Conservation (phyloP, 2,797 vertebrate species). For the Prionace glauca region DNA sequence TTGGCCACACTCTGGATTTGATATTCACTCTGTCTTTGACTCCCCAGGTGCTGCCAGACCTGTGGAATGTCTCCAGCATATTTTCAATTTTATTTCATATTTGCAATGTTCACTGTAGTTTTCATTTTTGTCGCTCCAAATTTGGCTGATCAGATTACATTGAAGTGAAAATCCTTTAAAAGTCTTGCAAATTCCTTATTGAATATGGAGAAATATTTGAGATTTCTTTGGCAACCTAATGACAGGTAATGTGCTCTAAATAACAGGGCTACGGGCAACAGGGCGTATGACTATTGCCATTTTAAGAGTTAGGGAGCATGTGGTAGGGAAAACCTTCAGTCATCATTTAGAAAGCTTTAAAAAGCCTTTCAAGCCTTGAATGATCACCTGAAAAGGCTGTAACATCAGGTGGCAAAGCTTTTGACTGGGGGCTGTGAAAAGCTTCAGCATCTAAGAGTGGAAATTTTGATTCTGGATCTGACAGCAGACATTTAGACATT, state of each 20-base stretch:
- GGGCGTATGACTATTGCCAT: not conserved
- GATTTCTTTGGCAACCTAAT: not conserved
- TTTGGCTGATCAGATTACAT: not conserved
- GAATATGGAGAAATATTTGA: not conserved
- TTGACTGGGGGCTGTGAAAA: not conserved
- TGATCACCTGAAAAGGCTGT: not conserved
- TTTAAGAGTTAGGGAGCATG: not conserved
- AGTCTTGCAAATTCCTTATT: not conserved
- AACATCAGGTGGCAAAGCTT: slow-evolving; percentile 1
- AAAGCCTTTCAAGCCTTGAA: not conserved
- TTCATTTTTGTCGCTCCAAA: not conserved
- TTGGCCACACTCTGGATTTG: too few relatives aligned
- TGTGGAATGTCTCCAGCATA: too few relatives aligned
- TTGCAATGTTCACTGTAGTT: not conserved
- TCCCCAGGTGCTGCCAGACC: too few relatives aligned
- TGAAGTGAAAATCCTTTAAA: not conserved
- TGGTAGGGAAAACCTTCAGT: not conserved
- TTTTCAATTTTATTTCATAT: too few relatives aligned
- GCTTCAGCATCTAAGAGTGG: not conserved
- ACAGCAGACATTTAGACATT: not conserved
- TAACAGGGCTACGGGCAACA: not conserved
- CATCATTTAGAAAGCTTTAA: not conserved
- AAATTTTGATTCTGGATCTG: slow-evolving; percentile 5
- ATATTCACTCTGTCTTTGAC: not conserved
- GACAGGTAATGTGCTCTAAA: not conserved